Base-by-base conservation (phyloP, 2,888 invertebrate genomes). In the Plagiodera versicolora region DNA sequence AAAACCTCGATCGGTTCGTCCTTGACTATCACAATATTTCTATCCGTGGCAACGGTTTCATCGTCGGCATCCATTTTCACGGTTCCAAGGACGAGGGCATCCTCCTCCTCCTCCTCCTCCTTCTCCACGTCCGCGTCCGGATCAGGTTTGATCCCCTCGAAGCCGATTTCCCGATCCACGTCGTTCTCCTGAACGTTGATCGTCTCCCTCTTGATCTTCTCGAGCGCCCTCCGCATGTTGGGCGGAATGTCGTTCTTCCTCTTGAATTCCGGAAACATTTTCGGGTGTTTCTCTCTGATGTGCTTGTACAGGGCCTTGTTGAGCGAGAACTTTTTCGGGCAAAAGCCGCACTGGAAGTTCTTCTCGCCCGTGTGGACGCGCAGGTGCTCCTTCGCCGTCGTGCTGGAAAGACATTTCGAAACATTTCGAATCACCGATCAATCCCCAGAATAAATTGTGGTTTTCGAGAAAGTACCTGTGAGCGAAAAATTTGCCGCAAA, bases 341-440 rank as follows among this genome's bases (percentile, higher is more conserved):
- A 78, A 16, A 73, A 62, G 19, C 67, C 71, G 58, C 78, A 78
- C 10, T 69, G 67, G 55, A 70, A 78, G 1, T 78, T 77, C 61
- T 73, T 76, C 56, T 76, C 77, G 2, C 74, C 75, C 0, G 77
- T 75, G 56, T 79, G 79, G n/a, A 74, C 69, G 49, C 73, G 65
- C 58, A 66, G 62, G 57, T 79, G 79, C 59, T 79, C 78, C 66
- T 78, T 77, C 20, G 74, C 75, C 1, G 76, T 77, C 8, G 77
- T 77, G 56, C 78, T 72, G 32, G 47, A 67, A 66, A 49, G 53
- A 60, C 9, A 24, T n/a, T n/a, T n/a, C n/a, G n/a, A n/a, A n/a
- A n/a, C n/a, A n/a, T n/a, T n/a, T n/a, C n/a, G n/a, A n/a, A n/a
- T n/a, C n/a, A n/a, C n/a, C n/a, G n/a, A n/a, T n/a, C n/a, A n/a